These are phyloP conservation scores for Chitala chitala DNA, from an alignment of 2,113 vertebrate species.

Conservation along the genomic window DNA sequence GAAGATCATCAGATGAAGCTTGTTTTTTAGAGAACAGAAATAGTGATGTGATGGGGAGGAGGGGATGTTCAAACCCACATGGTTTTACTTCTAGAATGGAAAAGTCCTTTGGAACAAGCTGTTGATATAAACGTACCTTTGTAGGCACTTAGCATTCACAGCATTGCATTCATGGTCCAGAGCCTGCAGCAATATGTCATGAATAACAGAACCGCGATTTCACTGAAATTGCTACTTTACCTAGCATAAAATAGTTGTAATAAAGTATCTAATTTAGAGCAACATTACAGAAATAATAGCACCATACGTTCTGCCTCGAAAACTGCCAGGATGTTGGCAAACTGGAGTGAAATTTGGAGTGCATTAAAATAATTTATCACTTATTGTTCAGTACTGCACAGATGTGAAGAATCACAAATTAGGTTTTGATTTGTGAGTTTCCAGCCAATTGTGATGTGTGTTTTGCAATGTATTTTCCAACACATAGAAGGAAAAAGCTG, in stretches of 20 bases:
- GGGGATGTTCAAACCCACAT: too few relatives aligned
- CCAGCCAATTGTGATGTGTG: slow-evolving; percentile 64
- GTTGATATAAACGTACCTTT: too few relatives aligned
- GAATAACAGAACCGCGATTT: slow-evolving; percentile 5
- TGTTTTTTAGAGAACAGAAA: too few relatives aligned
- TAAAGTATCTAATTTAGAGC: slow-evolving; percentile 55
- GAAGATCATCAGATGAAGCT: too few relatives aligned
- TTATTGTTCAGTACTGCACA: slow-evolving; percentile 69
- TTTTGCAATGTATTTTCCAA: slow-evolving; percentile 62
- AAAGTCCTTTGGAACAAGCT: too few relatives aligned
- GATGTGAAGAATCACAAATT: slow-evolving; percentile 75
- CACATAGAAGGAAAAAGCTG: too few relatives aligned
- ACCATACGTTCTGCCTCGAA: slow-evolving; percentile 38
- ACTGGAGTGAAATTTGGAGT: slow-evolving; percentile 36
- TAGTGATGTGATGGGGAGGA: too few relatives aligned
- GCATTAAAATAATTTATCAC: slow-evolving; percentile 66
- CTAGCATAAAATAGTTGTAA: slow-evolving; percentile 51
- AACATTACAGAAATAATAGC: slow-evolving; percentile 53
- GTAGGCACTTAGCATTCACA: background rate
- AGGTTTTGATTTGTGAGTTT: slow-evolving; percentile 85
- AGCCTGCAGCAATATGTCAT: background rate
- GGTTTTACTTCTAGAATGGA: too few relatives aligned
- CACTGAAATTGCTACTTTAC: slow-evolving; percentile 44
- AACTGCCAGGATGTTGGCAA: slow-evolving; percentile 35
- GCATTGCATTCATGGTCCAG: background rate